Evolutionary conservation across 2,797 vertebrate genomes (phyloP).

Genomic region (Galago senegalensis): DNA sequence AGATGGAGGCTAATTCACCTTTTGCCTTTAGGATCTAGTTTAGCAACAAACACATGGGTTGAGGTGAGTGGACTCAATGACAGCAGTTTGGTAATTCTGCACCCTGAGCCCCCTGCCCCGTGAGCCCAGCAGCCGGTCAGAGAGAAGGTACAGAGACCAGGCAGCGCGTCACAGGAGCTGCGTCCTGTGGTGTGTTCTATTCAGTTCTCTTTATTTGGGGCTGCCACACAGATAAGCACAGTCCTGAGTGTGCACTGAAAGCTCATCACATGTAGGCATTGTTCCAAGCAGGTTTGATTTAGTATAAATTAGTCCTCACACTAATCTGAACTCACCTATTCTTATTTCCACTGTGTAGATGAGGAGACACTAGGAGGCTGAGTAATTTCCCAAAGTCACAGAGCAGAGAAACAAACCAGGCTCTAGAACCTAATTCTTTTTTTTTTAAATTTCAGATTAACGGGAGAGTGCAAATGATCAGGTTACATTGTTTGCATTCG

Average conservation of each 20-base stretch:
- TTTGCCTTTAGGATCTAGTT: neutral
- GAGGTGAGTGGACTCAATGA: neutral
- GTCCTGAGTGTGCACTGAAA: neutral
- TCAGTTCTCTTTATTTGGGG: neutral
- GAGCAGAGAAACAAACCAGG: neutral
- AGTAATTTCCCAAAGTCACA: neutral
- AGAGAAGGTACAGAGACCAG: neutral
- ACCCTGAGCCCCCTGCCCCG: neutral
- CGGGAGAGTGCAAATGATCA: no score
- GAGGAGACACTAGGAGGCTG: neutral
- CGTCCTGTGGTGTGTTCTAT: neutral
- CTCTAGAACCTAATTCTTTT: neutral
- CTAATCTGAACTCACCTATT: neutral
- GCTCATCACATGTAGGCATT: neutral
- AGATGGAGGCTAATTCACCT: neutral
- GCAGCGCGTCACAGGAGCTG: neutral
- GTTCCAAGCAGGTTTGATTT: neutral
- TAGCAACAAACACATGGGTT: neutral
- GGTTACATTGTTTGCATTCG: no score
- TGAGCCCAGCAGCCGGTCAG: neutral
- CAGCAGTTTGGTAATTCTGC: neutral
- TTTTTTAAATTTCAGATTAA: no score
- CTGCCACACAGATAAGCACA: slow-evolving; percentile 1
- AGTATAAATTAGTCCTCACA: neutral
- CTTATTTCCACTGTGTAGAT: neutral